Base-by-base conservation (phyloP, 2,797 vertebrate species). In the Poeciliopsis gracilis region DNA sequence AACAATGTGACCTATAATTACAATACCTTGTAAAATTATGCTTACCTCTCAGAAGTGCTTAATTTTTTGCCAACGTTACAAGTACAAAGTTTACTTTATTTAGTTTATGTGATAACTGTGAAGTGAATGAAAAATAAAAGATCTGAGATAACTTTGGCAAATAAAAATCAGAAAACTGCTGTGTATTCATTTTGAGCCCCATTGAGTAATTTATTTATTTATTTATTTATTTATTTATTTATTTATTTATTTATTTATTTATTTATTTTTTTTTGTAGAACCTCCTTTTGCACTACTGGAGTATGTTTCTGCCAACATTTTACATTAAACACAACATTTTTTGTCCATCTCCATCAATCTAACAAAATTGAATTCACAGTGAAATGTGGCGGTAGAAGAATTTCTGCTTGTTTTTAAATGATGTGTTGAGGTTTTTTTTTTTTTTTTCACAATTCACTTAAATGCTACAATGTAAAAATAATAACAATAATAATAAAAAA, bases 1-100 rank as follows among this genome's bases (percentile, higher is more conserved):
- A 85, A 76, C 41, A 80, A 49, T 12, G 10, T 61, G n/a, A 82
- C 11, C 43, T 57, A 71, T 16, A 53, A 67, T 28, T 33, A 38
- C 36, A 67, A 25, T 2, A 67, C 4, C 36, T 41, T 13, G 9
- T 2, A 12, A 25, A 41, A 41, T 41, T 38, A 66, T 38, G 16
- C 33, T 8, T 66, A 20, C 55, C 12, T 61, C 28, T 23, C 5
- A 38, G 9, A 38, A 38, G 36, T 66, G 20, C 36, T 38, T 23
- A 36, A 38, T 15, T 41, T 66, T 36, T 67, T 66, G 30, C 18
- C 30, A 63, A 38, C 1, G 1, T 36, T 23, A 23, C 18, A 41
- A 41, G 20, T 12, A 11, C 36, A 12, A 25, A 38, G 13, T 61
- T 61, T 18, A 33, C 2, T 18, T n/a, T 59, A 2, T 18, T 20